phyloP scores from a whole-genome alignment of 2,888 invertebrate genomes.

The Euproctis similis region DNA sequence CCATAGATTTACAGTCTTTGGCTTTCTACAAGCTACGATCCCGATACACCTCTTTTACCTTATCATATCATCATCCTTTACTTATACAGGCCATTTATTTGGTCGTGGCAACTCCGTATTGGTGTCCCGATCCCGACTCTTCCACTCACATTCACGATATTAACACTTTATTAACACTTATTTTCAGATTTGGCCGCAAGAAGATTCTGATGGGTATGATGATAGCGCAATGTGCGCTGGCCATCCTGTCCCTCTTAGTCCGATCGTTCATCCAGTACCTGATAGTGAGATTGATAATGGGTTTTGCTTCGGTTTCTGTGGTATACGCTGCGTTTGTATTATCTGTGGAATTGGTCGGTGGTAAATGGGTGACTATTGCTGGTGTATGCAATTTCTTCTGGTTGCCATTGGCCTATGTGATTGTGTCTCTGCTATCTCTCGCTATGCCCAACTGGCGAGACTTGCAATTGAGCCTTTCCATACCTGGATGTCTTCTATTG shows the following conservation, averaged over 20 bases:
- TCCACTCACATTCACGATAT: background rate
- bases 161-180: background rate
- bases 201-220: constrained; percentile 83
- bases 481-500: constrained; percentile 82
- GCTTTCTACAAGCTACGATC: too few species aligned
- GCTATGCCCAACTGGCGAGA: constrained; percentile 82
- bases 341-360: constrained; percentile 85
- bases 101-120: too few species aligned
- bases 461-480: constrained; percentile 81
- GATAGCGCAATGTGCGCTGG: constrained; percentile 80
- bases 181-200: constrained; percentile 82
- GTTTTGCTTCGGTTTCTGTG: constrained; percentile 86
- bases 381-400: constrained; percentile 89
- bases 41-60: too few species aligned
- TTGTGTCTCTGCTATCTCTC: constrained; percentile 83
- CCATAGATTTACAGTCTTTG: too few species aligned
- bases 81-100: too few species aligned
- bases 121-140: too few species aligned
- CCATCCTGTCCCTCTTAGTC: constrained; percentile 80
- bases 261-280: constrained; percentile 83
- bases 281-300: constrained; percentile 80
- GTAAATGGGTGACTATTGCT: constrained; percentile 86
- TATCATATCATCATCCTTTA: too few species aligned
- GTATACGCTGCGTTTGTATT: constrained; percentile 88
- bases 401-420: constrained; percentile 83